A percentile compares a stretch with the other conserved stretches of the same genome.
These are phyloP conservation scores for Chelonoidis abingdonii DNA, from an alignment of 2,113 vertebrate species.

Conservation along the genomic window DNA sequence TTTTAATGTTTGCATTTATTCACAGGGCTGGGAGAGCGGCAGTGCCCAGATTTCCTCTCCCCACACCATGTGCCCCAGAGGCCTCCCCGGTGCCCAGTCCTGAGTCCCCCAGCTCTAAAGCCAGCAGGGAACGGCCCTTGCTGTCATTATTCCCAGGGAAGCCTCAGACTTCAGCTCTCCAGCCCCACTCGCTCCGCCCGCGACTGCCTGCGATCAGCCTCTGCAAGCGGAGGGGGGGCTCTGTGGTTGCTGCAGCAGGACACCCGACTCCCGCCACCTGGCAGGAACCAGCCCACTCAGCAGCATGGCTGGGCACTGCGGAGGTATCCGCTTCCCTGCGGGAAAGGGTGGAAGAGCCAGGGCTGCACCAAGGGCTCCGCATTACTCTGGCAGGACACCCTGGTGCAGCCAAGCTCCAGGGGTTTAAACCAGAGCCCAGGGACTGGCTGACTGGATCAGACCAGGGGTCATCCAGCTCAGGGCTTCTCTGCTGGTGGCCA, in stretches of 20 bases:
- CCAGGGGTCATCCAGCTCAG: no score
- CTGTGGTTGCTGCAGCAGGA: rapidly evolving
- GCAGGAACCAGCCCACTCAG: background rate
- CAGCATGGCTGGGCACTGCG: rapidly evolving
- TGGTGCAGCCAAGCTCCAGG: background rate
- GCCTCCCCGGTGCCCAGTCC: rapidly evolving
- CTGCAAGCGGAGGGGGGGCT: background rate
- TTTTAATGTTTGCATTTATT: no score
- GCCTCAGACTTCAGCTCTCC: no score
- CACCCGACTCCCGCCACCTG: background rate
- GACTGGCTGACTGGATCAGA: background rate
- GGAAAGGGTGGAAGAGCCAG: background rate
- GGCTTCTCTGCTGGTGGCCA: background rate
- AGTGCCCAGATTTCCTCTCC: background rate
- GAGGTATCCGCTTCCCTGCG: background rate
- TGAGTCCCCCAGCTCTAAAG: no score
- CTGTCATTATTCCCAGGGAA: background rate
- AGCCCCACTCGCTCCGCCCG: background rate
- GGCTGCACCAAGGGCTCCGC: rapidly evolving
- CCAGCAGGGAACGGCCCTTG: background rate
- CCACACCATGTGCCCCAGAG: rapidly evolving
- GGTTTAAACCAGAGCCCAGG: background rate
- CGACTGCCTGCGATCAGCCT: background rate
- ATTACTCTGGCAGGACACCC: background rate
- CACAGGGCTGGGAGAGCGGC: no score